Conservation (phyloP, 2,113 vertebrate species). For the Agelaius phoeniceus region DNA sequence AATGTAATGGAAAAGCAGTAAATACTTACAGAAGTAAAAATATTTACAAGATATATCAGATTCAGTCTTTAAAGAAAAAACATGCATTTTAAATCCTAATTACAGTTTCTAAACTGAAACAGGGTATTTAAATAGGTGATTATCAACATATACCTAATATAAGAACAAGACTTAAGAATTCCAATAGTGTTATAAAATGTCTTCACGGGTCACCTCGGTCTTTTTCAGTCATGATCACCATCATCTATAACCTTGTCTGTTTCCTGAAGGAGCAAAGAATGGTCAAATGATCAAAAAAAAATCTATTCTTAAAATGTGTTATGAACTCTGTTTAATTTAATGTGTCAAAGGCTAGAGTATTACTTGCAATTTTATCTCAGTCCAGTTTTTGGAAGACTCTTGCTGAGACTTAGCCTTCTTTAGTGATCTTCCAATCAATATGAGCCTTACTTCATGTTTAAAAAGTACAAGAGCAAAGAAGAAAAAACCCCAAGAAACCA, state of each 20-base stretch:
- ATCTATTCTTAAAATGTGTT: conserved; percentile 60
- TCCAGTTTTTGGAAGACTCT: conserved; percentile 67
- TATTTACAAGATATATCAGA: background rate
- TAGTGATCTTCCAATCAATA: conserved; percentile 79
- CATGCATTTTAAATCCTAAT: background rate
- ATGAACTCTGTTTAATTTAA: conserved; percentile 68
- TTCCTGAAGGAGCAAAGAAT: conserved; percentile 69
- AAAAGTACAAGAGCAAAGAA: conserved; percentile 64
- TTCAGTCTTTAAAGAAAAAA: background rate
- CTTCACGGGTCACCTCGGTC: conserved; percentile 56
- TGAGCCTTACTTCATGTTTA: conserved; percentile 70
- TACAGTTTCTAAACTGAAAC: background rate
- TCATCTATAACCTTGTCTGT: conserved; percentile 53
- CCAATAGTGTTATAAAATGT: background rate
- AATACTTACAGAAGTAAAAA: background rate
- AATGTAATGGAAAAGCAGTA: background rate
- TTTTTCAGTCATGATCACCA: conserved; percentile 64
- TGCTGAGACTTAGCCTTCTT: conserved; percentile 75
- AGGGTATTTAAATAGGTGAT: background rate
- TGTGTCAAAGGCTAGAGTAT: conserved; percentile 58
- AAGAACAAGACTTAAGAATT: background rate
- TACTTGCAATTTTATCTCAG: conserved; percentile 64
- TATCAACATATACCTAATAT: background rate
- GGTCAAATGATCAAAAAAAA: conserved; percentile 65
- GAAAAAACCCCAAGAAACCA: background rate